These are phyloP conservation scores for Drosophila tani DNA, from an alignment of 1,140 invertebrate genomes.

Conservation along the genomic window DNA sequence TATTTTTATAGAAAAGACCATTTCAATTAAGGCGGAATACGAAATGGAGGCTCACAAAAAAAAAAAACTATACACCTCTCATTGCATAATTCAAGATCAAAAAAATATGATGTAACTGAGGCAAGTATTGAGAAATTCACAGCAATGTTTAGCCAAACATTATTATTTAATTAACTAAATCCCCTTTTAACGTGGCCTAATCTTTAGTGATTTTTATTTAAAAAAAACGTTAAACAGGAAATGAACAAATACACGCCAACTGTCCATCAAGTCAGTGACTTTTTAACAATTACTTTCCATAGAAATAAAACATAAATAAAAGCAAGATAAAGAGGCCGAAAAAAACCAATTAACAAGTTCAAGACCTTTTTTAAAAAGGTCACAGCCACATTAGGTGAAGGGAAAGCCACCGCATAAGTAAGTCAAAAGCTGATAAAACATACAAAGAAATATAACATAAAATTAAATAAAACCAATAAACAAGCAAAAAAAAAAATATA, in stretches of 20 bases:
- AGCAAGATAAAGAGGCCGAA: slow-evolving; percentile 14
- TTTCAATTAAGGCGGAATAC: slow-evolving; percentile 23
- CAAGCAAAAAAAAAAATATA: slow-evolving; percentile 8
- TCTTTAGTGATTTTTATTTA: slow-evolving; percentile 1
- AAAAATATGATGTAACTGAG: not conserved
- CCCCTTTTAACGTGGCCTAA: not conserved
- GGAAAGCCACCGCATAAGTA: not conserved
- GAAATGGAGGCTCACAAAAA: not conserved
- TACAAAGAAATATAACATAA: not conserved
- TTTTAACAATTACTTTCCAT: slow-evolving; percentile 18
- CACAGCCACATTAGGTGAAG: slow-evolving; percentile 12
- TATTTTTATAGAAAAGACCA: slow-evolving; percentile 12
- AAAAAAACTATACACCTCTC: not conserved
- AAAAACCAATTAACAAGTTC: slow-evolving; percentile 43
- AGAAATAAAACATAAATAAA: slow-evolving; percentile 9
- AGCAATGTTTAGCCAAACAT: not conserved
- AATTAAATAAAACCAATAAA: slow-evolving; percentile 28
- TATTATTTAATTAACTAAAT: not conserved
- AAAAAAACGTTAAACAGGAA: not conserved
- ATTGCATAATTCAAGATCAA: slow-evolving; percentile 16
- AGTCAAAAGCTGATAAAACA: not conserved
- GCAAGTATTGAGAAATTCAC: not conserved
- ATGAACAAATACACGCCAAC: slow-evolving; percentile 6
- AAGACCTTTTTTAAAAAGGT: slow-evolving; percentile 42
- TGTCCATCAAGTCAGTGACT: not conserved